Conservation (phyloP, 2,113 vertebrate species). For the Seriola quinqueradiata region DNA sequence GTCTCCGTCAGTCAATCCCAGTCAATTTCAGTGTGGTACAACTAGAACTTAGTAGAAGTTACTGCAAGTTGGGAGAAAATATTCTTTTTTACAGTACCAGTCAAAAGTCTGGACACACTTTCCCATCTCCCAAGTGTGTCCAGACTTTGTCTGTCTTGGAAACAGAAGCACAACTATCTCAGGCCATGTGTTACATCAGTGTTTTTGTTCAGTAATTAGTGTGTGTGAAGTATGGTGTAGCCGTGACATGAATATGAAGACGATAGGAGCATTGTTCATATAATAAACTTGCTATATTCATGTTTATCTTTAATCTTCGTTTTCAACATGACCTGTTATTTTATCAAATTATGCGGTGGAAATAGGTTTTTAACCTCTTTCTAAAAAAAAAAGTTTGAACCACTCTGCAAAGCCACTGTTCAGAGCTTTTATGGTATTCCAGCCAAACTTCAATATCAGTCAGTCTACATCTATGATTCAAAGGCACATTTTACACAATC, state of each 20-base stretch:
- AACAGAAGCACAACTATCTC: not conserved
- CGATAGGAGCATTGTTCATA: not conserved
- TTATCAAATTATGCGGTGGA: not conserved
- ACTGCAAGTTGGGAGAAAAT: too few species aligned
- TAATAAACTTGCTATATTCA: not conserved
- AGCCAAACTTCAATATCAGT: slow-evolving; percentile 49
- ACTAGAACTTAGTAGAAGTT: too few species aligned
- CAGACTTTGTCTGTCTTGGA: not conserved
- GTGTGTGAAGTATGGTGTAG: too few species aligned
- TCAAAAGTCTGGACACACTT: too few species aligned
- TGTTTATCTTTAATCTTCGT: too few species aligned
- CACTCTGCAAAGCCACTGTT: slow-evolving; percentile 9
- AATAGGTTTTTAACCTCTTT: not conserved
- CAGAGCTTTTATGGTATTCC: slow-evolving; percentile 21
- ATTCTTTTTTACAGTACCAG: too few species aligned
- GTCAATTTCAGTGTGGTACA: too few species aligned
- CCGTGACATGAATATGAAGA: too few species aligned
- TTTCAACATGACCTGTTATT: not conserved
- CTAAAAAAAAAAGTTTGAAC: not conserved
- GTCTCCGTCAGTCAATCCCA: too few species aligned
- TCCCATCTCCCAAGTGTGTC: too few species aligned
- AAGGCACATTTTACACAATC: slow-evolving; percentile 62
- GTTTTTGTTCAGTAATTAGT: too few species aligned
- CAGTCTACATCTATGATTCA: slow-evolving; percentile 55
- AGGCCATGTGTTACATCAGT: too few species aligned